Conservation (phyloP, 2,888 invertebrate species). For the Quadroppia sp. region DNA sequence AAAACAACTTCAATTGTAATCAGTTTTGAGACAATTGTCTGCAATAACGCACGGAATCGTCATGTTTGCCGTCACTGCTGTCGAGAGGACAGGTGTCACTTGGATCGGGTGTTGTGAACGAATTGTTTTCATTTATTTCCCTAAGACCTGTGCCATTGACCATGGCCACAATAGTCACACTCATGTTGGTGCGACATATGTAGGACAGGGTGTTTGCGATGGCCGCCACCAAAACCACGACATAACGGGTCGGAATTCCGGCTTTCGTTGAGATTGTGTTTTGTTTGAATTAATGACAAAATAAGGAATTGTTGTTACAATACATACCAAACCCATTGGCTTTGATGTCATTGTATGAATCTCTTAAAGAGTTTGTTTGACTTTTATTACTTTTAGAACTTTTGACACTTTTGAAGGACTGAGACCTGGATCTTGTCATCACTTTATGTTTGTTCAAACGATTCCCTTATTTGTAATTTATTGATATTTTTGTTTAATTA, state of each 20-base stretch:
- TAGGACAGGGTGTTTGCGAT: slow-evolving; percentile 41
- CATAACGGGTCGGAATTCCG: slow-evolving; percentile 39
- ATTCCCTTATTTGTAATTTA: no score
- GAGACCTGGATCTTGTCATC: slow-evolving; percentile 33
- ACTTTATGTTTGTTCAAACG: not conserved
- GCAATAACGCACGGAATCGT: not conserved
- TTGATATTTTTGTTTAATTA: not conserved
- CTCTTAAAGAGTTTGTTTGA: slow-evolving; percentile 1
- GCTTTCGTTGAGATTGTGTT: no score
- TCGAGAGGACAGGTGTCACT: not conserved
- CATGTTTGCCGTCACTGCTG: no score
- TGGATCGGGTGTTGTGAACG: not conserved
- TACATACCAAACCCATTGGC: slow-evolving; percentile 21
- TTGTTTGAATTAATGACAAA: not conserved
- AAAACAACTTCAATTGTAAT: not conserved
- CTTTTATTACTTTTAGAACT: slow-evolving; percentile 15
- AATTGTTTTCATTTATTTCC: not conserved
- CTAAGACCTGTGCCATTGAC: slow-evolving; percentile 22
- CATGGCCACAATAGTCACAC: slow-evolving; percentile 43
- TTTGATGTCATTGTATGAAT: slow-evolving; percentile 11
- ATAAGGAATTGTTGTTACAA: not conserved
- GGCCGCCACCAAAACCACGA: slow-evolving; percentile 38
- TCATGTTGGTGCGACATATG: slow-evolving; percentile 42
- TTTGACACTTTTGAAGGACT: slow-evolving; percentile 37
- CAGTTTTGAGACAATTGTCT: not conserved